Evolutionary conservation across 1,140 invertebrate genomes (phyloP).

Genomic region (Lanistes nyassanus): DNA sequence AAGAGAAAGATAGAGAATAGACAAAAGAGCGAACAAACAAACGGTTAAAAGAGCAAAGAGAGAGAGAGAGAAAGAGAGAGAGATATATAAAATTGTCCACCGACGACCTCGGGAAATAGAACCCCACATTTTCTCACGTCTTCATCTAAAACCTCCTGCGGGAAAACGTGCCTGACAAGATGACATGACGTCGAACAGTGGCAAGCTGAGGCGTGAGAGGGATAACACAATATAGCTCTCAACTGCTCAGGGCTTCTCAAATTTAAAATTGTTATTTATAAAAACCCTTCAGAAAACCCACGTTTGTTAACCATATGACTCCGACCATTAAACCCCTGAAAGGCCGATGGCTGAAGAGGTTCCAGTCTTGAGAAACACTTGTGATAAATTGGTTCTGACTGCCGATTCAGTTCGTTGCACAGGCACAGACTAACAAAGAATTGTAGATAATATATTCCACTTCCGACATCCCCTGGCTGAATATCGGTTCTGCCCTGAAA

Average conservation of each 20-base stretch:
- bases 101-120: neutral
- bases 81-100: neutral
- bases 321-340: no score
- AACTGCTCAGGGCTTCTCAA: no score
- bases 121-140: no score
- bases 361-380: no score
- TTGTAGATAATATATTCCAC: neutral
- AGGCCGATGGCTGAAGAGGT: no score
- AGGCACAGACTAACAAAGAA: neutral
- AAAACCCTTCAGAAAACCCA: no score
- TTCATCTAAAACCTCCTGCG: neutral
- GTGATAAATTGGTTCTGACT: no score
- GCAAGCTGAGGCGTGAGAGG: neutral
- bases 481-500: neutral
- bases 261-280: no score
- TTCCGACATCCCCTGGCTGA: neutral
- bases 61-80: constrained; percentile 8
- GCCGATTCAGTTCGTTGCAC: neutral
- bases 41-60: neutral
- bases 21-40: neutral
- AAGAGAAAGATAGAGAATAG: neutral
- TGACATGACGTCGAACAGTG: neutral
- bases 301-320: no score
- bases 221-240: no score
- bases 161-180: neutral